Percentiles rank a stretch among this genome's conserved stretches.
phyloP scores from a whole-genome alignment of 2,888 invertebrate genomes.

The Xestia xanthographa region DNA sequence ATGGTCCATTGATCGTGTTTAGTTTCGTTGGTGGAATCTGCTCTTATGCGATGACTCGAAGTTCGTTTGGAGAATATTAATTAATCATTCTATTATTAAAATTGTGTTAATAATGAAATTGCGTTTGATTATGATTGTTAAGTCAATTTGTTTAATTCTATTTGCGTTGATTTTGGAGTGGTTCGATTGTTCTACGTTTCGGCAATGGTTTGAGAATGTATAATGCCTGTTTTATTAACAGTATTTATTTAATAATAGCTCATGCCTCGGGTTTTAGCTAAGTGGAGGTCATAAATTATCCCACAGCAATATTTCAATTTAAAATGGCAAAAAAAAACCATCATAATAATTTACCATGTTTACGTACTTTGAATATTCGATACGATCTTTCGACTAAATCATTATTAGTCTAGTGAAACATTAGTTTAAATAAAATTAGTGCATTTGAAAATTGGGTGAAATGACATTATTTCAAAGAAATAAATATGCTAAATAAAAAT shows the following conservation, averaged over 20 bases:
- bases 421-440: too few relatives aligned
- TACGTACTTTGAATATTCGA: too few relatives aligned
- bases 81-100: conserved; percentile 61
- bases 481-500: too few relatives aligned
- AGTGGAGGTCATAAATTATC: background rate
- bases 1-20: background rate
- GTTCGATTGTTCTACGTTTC: conserved; percentile 27
- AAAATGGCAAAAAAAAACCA: background rate
- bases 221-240: background rate
- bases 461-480: too few relatives aligned
- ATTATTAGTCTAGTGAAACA: too few relatives aligned
- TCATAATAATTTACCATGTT: background rate
- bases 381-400: too few relatives aligned
- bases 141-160: conserved; percentile 51
- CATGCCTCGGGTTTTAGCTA: background rate
- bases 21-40: background rate
- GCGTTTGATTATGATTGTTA: conserved; percentile 57
- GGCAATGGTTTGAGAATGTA: background rate
- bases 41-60: conserved; percentile 50
- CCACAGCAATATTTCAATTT: background rate
- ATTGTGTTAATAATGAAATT: conserved; percentile 62
- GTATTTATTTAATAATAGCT: background rate
- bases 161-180: conserved; percentile 23
- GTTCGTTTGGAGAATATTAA: conserved; percentile 55
- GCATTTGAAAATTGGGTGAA: too few relatives aligned